phyloP scores from a whole-genome alignment of 2,888 invertebrate species.

The Stenolophus ochropezus region DNA sequence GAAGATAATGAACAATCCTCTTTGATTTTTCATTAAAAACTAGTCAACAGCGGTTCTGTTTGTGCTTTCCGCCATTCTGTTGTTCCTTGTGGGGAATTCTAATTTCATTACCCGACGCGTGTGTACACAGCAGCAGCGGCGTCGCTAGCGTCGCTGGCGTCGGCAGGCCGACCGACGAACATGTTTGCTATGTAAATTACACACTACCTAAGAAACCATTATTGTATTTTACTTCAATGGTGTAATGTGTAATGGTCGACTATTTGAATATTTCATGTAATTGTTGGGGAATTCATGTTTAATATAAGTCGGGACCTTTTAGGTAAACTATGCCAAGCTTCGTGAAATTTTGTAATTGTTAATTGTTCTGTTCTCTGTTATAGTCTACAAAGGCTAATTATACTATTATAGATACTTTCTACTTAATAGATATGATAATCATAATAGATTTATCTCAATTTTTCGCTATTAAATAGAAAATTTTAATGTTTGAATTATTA shows the following conservation, averaged over 20 bases:
- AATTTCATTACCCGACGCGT: conserved; percentile 38
- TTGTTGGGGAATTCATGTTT: neutral
- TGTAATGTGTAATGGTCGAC: neutral
- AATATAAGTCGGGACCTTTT: neutral
- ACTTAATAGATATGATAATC: too few species aligned
- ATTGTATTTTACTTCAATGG: conserved; percentile 10
- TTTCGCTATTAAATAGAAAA: too few species aligned
- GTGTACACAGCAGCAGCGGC: conserved; percentile 1
- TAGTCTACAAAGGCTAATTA: too few species aligned
- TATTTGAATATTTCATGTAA: neutral
- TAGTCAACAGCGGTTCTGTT: conserved; percentile 17
- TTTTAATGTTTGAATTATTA: too few species aligned
- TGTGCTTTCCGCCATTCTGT: neutral
- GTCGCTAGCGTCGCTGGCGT: neutral
- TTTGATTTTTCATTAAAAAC: conserved; percentile 36
- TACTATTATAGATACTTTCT: too few species aligned
- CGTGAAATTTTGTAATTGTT: too few species aligned
- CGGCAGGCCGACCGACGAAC: neutral
- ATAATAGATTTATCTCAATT: too few species aligned
- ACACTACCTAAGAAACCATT: conserved; percentile 14
- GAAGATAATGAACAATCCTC: neutral
- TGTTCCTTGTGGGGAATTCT: conserved; percentile 26
- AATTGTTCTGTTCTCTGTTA: too few species aligned
- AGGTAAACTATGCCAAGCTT: too few species aligned
- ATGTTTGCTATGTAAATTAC: conserved; percentile 32